Evolutionary conservation across 1,140 invertebrate genomes (phyloP), one percentile per base, ranked within the genome.

Genomic region (Caerostris darwini): DNA sequence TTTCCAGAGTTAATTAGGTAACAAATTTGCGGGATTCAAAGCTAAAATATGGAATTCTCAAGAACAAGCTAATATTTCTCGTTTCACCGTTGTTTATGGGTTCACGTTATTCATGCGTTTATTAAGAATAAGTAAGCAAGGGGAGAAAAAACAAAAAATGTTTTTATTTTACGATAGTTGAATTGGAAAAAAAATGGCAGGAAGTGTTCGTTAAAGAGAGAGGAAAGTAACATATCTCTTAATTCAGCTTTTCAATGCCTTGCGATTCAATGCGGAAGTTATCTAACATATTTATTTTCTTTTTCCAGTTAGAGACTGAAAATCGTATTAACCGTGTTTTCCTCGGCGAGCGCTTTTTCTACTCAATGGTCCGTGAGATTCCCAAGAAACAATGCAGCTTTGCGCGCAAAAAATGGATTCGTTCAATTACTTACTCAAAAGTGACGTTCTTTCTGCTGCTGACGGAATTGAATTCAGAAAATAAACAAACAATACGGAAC

Each of bases 211-310:
- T 83, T 57, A 83, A 57, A n/a, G 53, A 57, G 56, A 83, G 53
- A 56, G 81, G 54, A 83, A 71, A 83, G 53, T 7, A 83, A 57
- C 54, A 83, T 83, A 83, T 83, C 82, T 57, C 82, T 83, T 83
- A 56, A 83, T 83, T 83, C 82, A 83, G 7, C 6, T 6, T 57
- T 14, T 83, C 81, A 8, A n/a, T 71, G 17, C 19, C 69, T 19
- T 19, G n/a, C 69, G 61, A 34, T 34, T 83, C 82, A 83, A 83
- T n/a, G 82, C 82, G 82, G 82, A 83, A 83, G 82, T 83, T 58
- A 58, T 83, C 71, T 50, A 12, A 77, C 34, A 8, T 50, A 77
- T 77, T 77, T 53, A 77, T 77, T 77, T 77, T 77, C 69, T 77
- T 77, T 53, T 14, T 50, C 7, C 19, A 71, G 34, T 71, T 71